Evolutionary conservation across 2,113 vertebrate species (phyloP).

Genomic region (Vulpes lagopus): DNA sequence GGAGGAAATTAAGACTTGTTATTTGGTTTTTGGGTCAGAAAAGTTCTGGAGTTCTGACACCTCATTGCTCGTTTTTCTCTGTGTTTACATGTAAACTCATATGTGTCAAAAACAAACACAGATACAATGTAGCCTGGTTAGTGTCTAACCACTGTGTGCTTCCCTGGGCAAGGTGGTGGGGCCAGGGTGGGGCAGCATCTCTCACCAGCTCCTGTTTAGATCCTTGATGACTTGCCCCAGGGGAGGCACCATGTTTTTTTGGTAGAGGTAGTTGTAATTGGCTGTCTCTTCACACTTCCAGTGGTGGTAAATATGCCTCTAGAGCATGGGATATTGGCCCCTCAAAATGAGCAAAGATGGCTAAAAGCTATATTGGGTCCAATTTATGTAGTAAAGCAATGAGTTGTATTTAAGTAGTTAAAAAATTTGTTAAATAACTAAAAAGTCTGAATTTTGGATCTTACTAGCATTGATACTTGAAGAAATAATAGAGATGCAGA

Average conservation of each 20-base stretch:
- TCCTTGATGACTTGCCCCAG: neutral
- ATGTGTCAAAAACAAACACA: conserved; percentile 32
- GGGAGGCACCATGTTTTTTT: neutral
- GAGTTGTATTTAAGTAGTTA: neutral
- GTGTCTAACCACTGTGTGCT: neutral
- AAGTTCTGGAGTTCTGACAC: conserved; percentile 46
- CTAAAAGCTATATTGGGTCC: neutral
- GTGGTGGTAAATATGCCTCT: neutral
- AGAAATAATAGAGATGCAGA: neutral
- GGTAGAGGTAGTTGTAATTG: neutral
- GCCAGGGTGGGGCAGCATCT: neutral
- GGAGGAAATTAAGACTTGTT: conserved; percentile 66
- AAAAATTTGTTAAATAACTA: conserved; percentile 27
- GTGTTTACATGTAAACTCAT: neutral
- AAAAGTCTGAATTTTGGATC: conserved; percentile 19
- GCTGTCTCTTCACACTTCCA: neutral
- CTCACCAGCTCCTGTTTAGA: neutral
- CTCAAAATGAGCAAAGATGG: neutral
- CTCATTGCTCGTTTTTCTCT: conserved; percentile 20
- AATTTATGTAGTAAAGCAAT: neutral
- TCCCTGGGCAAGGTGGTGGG: neutral
- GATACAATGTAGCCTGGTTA: neutral
- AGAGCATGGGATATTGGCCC: neutral
- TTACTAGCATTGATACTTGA: conserved; percentile 39
- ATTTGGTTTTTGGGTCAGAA: conserved; percentile 42